These are phyloP conservation scores for Drosophila colorata DNA, from an alignment of 2,888 invertebrate genomes.

Conservation along the genomic window DNA sequence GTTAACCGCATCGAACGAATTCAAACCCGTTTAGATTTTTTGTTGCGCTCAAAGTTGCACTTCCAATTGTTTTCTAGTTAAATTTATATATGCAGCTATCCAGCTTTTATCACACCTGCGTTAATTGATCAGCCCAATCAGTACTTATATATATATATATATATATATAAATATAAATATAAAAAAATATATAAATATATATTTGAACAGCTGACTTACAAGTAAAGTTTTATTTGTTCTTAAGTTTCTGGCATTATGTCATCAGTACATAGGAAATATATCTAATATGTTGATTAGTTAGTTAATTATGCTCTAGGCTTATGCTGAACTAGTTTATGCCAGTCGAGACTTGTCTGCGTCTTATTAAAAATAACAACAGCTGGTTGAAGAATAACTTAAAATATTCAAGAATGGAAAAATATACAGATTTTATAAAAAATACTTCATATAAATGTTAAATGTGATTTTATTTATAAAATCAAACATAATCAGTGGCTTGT, in stretches of 20 bases:
- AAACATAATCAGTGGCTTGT: too few relatives aligned
- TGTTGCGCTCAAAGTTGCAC: conserved; percentile 11
- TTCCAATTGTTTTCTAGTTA: conserved; percentile 27
- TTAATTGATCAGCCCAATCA: conserved; percentile 25
- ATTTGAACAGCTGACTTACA: neutral
- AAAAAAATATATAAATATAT: neutral
- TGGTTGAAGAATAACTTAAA: too few relatives aligned
- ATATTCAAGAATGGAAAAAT: neutral
- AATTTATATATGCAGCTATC: conserved; percentile 5
- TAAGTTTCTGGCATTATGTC: neutral
- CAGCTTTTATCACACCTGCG: conserved; percentile 33
- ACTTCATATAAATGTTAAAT: neutral
- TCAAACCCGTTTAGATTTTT: conserved; percentile 15
- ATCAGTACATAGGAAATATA: neutral
- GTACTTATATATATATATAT: neutral
- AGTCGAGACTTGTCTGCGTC: neutral
- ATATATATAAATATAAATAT: neutral
- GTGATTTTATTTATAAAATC: too few relatives aligned
- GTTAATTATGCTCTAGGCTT: too few relatives aligned
- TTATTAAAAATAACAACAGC: too few relatives aligned
- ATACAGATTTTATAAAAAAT: neutral
- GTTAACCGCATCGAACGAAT: neutral
- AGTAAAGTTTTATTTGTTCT: neutral
- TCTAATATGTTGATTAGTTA: neutral
- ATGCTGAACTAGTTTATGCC: too few relatives aligned